These are phyloP conservation scores for Pteropus alecto DNA, from an alignment of 2,113 vertebrate genomes.

Conservation along the genomic window DNA sequence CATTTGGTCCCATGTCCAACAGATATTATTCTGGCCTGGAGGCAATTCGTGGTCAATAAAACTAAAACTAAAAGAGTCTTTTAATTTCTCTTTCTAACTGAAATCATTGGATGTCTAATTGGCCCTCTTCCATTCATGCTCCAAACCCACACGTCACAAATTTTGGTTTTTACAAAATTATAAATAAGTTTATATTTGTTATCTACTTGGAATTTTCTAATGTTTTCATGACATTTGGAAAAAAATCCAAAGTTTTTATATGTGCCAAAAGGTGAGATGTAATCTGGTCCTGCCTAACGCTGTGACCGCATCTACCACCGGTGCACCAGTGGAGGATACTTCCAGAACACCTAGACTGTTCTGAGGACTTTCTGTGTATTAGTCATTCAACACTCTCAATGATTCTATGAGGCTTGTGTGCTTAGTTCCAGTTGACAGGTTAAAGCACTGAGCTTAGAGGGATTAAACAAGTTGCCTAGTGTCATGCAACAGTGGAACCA, in stretches of 20 bases:
- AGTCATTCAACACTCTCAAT: accelerated
- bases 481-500: background rate
- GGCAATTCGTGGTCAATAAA: background rate
- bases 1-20: background rate
- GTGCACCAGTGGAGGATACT: background rate
- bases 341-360: background rate
- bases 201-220: background rate
- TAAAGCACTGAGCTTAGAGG: background rate
- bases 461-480: background rate
- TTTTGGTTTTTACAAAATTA: background rate
- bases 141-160: no score
- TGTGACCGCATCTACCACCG: no score
- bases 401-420: no score
- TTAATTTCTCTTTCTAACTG: background rate
- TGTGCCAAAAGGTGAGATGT: accelerated
- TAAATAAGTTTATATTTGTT: background rate
- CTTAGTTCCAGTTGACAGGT: background rate
- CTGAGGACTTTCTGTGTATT: background rate
- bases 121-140: background rate
- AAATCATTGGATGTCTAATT: background rate
- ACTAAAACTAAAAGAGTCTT: background rate
- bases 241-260: background rate
- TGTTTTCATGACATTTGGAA: background rate
- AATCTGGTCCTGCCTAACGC: background rate
- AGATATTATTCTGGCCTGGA: background rate